Conservation (phyloP, 2,797 vertebrate species). For the Stomatorhinus walkeri region DNA sequence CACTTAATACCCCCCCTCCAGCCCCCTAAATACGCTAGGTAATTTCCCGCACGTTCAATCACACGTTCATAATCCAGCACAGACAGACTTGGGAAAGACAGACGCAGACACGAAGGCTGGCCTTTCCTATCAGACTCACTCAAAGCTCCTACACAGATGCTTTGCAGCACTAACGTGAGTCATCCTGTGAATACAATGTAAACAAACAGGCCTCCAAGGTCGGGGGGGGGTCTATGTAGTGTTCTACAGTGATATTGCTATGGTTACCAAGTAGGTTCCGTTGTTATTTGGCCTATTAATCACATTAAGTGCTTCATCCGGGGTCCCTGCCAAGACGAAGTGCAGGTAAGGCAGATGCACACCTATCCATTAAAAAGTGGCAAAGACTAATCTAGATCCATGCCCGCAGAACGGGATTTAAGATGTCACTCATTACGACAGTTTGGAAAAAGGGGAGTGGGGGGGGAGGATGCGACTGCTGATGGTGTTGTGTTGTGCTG, state of each 20-base stretch:
- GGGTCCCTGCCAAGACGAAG: slow-evolving; percentile 21
- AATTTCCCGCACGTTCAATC: not conserved
- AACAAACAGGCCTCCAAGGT: slow-evolving; percentile 4
- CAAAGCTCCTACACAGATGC: not conserved
- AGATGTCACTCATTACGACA: slow-evolving; percentile 10
- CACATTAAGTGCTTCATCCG: slow-evolving; percentile 50
- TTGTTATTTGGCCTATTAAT: slow-evolving; percentile 51
- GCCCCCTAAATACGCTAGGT: not conserved
- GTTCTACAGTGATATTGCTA: slow-evolving; percentile 52
- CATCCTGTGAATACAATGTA: slow-evolving; percentile 19
- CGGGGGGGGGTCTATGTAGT: not conserved
- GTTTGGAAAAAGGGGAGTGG: not conserved
- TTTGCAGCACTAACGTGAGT: not conserved
- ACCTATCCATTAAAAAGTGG: slow-evolving; percentile 26
- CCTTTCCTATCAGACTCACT: not conserved
- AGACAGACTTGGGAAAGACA: not conserved
- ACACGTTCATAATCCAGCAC: not conserved
- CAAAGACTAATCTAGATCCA: not conserved
- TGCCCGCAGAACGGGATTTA: slow-evolving; percentile 14
- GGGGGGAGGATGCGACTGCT: not conserved
- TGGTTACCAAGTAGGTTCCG: slow-evolving; percentile 46
- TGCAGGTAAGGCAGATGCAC: slow-evolving; percentile 11
- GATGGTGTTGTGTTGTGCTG: not conserved
- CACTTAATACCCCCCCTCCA: not conserved
- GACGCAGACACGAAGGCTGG: not conserved